Conservation (phyloP, 2,797 vertebrate species). For the Acanthurus lineatus region DNA sequence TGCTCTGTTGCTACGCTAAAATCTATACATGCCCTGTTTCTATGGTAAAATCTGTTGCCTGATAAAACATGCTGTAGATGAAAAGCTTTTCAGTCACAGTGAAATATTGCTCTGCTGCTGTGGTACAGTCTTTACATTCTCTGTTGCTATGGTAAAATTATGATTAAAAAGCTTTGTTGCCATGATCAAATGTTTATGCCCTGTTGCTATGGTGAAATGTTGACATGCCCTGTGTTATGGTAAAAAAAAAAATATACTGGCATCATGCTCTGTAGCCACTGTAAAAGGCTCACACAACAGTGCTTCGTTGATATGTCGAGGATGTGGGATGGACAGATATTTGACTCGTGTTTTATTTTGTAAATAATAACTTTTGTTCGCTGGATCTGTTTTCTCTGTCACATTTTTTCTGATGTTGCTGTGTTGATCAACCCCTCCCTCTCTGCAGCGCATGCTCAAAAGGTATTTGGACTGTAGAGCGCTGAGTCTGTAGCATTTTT, state of each 20-base stretch:
- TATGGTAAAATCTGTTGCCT: constrained; percentile 36
- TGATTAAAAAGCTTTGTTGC: constrained; percentile 66
- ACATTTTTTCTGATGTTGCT: constrained; percentile 62
- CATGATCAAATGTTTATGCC: constrained; percentile 59
- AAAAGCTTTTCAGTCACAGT: constrained; percentile 31
- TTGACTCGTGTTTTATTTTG: constrained; percentile 59
- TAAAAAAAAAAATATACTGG: constrained; percentile 33
- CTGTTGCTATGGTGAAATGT: constrained; percentile 61
- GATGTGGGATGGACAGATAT: constrained; percentile 53
- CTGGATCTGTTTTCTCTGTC: constrained; percentile 51
- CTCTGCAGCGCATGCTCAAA: constrained; percentile 52
- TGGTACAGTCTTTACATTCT: constrained; percentile 54
- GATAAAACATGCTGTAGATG: constrained; percentile 54
- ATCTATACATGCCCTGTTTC: constrained; percentile 12
- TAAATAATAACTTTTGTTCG: constrained; percentile 54
- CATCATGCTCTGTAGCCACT: constrained; percentile 37
- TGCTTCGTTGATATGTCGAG: constrained; percentile 62
- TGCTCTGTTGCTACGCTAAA: constrained; percentile 51
- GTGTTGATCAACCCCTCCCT: constrained; percentile 43
- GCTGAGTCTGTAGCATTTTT: constrained; percentile 70
- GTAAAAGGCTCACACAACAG: constrained; percentile 26
- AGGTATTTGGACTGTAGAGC: constrained; percentile 60
- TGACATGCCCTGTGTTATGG: constrained; percentile 43
- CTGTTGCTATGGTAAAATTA: constrained; percentile 65
- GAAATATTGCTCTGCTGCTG: constrained; percentile 33